Base-by-base conservation (phyloP, 1,140 invertebrate species). In the Caligus rogercresseyi region DNA sequence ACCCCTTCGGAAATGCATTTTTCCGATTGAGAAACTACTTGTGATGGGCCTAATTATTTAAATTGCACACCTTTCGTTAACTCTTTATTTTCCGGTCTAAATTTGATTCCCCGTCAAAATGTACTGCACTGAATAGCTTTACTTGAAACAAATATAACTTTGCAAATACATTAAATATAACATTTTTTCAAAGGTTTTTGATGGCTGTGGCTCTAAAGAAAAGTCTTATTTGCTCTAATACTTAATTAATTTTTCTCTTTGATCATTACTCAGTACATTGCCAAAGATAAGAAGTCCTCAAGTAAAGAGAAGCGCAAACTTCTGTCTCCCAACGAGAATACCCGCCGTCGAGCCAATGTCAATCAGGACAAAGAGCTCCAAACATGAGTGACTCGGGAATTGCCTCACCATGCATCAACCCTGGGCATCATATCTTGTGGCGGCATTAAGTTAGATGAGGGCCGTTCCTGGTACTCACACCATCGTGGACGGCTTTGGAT, bases 371-470 rank as follows among this genome's bases (percentile, higher is more conserved):
- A 79, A 63, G 83, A 88, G 68, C 76, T 90, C 57, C 79, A 87
- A 67, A 85, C 90, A 89, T 93, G 81, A 78, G 79, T 51, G 93
- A 97, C 76, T 77, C 83, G 67, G 91, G 90, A 1, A 75, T 82
- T 96, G 92, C 74, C 73, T 98, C 3, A 92, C 87, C 69, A 84
- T 97, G 83, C 89, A 93, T 75, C 93, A 98, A 70, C 94, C 94
- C 0, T 96, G 87, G 80, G 94, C 93, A 7, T 90, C 89, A 1
- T 75, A 97, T 19, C 75, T 98, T 0, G 80, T 94, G 2, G 78
- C 81, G 20, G 91, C 57, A 94, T 96, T 64, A 97, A 96, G 79
- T 79, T 63, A 55, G 43, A 63, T 26, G 54, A 31, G 31, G 63
- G 92, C 43, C 78, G 93, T 66, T 84, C 80, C 18, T 98, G 92